Evolutionary conservation across 2,888 invertebrate species (phyloP).

Genomic region (Craniophora ligustri): DNA sequence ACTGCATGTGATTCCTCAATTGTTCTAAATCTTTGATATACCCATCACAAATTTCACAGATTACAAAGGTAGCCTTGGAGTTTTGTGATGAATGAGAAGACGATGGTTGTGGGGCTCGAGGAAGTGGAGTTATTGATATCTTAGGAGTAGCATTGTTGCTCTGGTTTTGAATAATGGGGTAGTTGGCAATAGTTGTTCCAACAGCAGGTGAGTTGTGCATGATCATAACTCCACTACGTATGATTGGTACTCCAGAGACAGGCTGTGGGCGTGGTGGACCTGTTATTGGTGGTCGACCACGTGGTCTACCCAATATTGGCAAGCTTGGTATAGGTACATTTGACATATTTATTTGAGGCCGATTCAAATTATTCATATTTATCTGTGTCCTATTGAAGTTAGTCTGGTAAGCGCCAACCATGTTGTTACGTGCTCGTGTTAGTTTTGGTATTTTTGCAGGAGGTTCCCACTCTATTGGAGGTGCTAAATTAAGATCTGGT

Average conservation of each 20-base stretch:
- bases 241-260: conserved; percentile 83
- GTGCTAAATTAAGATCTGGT: conserved; percentile 95
- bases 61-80: conserved; percentile 95
- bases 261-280: conserved; percentile 71
- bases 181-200: conserved; percentile 80
- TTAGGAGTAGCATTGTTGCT: conserved; percentile 92
- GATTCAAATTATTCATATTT: conserved; percentile 79
- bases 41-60: conserved; percentile 99
- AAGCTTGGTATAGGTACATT: conserved; percentile 68
- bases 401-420: conserved; percentile 82
- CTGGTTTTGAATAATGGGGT: conserved; percentile 79
- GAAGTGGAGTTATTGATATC: conserved; percentile 97
- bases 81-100: conserved; percentile 77
- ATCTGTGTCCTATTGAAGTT: conserved; percentile 85
- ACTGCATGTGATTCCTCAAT: conserved; percentile 98
- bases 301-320: conserved; percentile 78
- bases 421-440: conserved; percentile 80
- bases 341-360: conserved; percentile 73
- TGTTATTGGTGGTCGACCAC: conserved; percentile 82
- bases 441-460: conserved; percentile 96
- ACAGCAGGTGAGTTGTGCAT: conserved; percentile 88
- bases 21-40: conserved; percentile 99
- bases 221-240: conserved; percentile 90
- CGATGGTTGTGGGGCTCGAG: conserved; percentile 89
- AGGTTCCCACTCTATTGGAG: conserved; percentile 97